These are phyloP conservation scores for Tylochromis polylepis DNA, from an alignment of 2,113 vertebrate species.

Conservation along the genomic window DNA sequence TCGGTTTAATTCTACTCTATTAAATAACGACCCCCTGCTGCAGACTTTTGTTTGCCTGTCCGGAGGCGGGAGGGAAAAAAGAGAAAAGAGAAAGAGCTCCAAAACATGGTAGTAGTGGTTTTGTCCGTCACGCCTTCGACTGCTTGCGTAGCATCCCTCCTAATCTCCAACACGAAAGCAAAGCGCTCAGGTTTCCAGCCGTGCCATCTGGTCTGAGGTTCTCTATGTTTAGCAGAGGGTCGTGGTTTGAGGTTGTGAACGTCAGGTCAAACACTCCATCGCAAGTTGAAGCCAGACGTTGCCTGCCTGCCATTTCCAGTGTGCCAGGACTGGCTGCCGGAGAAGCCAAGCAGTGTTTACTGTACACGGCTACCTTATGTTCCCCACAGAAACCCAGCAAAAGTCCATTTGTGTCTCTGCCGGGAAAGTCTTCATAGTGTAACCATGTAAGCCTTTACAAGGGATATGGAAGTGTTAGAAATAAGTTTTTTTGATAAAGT, in stretches of 20 bases:
- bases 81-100: background rate
- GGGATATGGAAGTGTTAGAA: background rate
- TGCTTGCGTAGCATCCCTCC: slow-evolving; percentile 42
- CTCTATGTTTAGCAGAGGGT: slow-evolving; percentile 65
- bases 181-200: slow-evolving; percentile 32
- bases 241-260: slow-evolving; percentile 51
- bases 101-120: slow-evolving; percentile 49
- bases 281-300: background rate
- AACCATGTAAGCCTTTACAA: background rate
- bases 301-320: background rate
- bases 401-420: background rate
- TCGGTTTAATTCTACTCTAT: slow-evolving; percentile 11
- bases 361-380: background rate
- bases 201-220: slow-evolving; percentile 57
- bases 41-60: background rate
- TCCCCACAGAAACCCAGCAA: background rate
- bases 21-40: slow-evolving; percentile 27
- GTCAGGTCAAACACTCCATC: slow-evolving; percentile 22
- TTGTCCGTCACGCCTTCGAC: slow-evolving; percentile 24
- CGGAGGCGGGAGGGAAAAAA: background rate
- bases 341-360: background rate
- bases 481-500: background rate
- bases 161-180: slow-evolving; percentile 24
- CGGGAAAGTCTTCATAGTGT: background rate
- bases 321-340: background rate